phyloP scores from a whole-genome alignment of 2,797 vertebrate genomes.

The Phaenicophaeus curvirostris region DNA sequence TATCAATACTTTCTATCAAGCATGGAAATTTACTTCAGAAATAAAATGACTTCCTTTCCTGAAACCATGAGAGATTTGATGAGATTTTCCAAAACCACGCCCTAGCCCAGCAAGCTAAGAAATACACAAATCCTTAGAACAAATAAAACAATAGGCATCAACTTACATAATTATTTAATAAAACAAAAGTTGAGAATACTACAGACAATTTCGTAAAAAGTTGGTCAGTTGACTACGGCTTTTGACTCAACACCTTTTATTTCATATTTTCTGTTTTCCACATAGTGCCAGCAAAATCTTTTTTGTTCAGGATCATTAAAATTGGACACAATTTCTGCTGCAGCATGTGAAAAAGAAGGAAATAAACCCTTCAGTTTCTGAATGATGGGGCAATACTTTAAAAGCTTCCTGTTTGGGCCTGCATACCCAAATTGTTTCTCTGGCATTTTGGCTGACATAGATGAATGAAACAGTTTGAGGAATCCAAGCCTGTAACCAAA shows the following conservation, averaged over 20 bases:
- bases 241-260: background rate
- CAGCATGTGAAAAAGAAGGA: background rate
- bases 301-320: constrained; percentile 13
- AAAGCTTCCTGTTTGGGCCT: background rate
- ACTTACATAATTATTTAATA: background rate
- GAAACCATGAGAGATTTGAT: background rate
- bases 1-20: background rate
- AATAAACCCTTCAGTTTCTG: background rate
- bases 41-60: background rate
- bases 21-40: background rate
- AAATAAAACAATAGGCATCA: background rate
- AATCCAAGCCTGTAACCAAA: background rate
- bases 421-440: background rate
- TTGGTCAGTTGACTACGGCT: background rate
- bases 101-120: background rate
- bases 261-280: background rate
- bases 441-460: background rate
- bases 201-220: background rate
- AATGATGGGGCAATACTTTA: background rate
- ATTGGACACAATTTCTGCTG: background rate
- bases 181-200: background rate
- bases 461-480: background rate
- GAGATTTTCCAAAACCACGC: background rate
- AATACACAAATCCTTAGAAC: background rate
- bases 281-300: background rate